phyloP scores from a whole-genome alignment of 2,888 invertebrate species.

The Aromia moschata region DNA sequence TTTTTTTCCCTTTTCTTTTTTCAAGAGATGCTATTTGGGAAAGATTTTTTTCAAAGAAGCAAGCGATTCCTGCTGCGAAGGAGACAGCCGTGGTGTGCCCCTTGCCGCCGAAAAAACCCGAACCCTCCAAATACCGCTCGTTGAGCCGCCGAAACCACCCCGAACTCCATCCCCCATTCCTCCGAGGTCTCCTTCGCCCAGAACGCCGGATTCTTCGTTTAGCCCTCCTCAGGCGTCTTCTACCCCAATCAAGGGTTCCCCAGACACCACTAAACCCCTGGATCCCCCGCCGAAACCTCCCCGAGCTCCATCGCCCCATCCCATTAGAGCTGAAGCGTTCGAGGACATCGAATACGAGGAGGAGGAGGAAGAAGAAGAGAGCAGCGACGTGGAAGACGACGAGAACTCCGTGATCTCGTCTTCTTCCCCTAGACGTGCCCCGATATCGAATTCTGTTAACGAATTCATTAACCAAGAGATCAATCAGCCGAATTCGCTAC shows the following conservation, averaged over 20 bases:
- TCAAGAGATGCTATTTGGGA: constrained; percentile 53
- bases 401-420: constrained; percentile 51
- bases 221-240: constrained; percentile 9
- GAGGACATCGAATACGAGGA: constrained; percentile 53
- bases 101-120: constrained; percentile 41
- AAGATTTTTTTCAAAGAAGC: constrained; percentile 45
- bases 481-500: constrained; percentile 27
- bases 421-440: constrained; percentile 32
- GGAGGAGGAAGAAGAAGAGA: constrained; percentile 46
- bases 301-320: constrained; percentile 57
- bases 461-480: constrained; percentile 45
- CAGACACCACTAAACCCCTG: constrained; percentile 29
- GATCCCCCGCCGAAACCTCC: constrained; percentile 54
- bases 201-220: constrained; percentile 30
- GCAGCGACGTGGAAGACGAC: constrained; percentile 45
- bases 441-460: constrained; percentile 38
- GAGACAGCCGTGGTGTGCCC: constrained; percentile 44
- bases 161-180: constrained; percentile 32
- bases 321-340: constrained; percentile 49
- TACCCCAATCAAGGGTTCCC: constrained; percentile 12
- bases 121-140: constrained; percentile 41
- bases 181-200: constrained; percentile 25
- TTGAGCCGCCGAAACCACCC: constrained; percentile 40
- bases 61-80: constrained; percentile 29
- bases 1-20: constrained; percentile 49